Evolutionary conservation across 2,888 invertebrate species (phyloP).

Genomic region (Dynastes tityus): DNA sequence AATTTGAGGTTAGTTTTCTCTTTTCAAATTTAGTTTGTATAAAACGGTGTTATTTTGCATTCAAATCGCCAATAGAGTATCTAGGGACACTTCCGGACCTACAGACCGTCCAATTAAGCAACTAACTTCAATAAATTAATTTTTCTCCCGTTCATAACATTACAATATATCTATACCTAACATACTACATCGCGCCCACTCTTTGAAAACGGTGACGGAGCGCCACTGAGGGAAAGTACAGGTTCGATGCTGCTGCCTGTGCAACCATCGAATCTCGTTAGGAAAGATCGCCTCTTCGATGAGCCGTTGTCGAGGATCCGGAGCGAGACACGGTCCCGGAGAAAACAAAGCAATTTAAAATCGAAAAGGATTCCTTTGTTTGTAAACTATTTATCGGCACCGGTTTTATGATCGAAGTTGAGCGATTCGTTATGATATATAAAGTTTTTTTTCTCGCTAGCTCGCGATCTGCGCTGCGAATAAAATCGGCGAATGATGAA

Average conservation of each 20-base stretch:
- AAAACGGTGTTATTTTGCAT: too few species aligned
- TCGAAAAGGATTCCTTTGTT: slow-evolving; percentile 31
- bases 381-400: slow-evolving; percentile 42
- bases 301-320: background rate
- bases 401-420: slow-evolving; percentile 34
- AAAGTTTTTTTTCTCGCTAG: slow-evolving; percentile 13
- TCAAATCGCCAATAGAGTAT: too few species aligned
- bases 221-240: background rate
- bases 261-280: slow-evolving; percentile 2
- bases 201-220: background rate
- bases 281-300: slow-evolving; percentile 13
- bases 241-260: background rate
- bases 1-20: too few species aligned
- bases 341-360: slow-evolving; percentile 45
- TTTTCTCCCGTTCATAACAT: too few species aligned
- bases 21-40: too few species aligned
- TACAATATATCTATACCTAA: too few species aligned
- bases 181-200: background rate
- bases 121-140: too few species aligned
- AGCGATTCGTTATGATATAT: slow-evolving; percentile 39
- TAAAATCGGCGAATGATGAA: slow-evolving; percentile 22
- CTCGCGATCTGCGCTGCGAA: background rate
- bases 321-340: background rate
- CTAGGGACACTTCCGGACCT: too few species aligned
- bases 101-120: too few species aligned